phyloP scores from a whole-genome alignment of 2,113 vertebrate species.

The Burhinus bistriatus region DNA sequence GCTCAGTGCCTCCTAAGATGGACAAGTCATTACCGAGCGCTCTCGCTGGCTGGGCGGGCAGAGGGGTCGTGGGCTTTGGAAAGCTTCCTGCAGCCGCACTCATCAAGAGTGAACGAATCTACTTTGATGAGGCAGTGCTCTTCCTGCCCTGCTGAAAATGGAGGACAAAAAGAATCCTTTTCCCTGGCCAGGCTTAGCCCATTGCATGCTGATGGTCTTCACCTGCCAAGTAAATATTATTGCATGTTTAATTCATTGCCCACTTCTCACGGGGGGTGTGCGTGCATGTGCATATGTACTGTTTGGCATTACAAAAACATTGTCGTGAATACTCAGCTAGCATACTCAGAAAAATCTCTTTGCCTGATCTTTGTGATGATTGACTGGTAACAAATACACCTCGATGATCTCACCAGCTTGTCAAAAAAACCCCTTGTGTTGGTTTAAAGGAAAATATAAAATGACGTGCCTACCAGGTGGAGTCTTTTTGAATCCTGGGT shows the following conservation, averaged over 20 bases:
- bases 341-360: neutral
- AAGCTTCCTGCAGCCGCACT: neutral
- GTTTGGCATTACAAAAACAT: neutral
- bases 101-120: neutral
- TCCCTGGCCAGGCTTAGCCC: neutral
- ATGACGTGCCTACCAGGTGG: neutral
- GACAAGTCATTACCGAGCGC: neutral
- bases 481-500: neutral
- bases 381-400: neutral
- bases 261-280: accelerated
- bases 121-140: neutral
- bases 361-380: neutral
- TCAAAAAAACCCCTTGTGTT: neutral
- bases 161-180: neutral
- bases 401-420: neutral
- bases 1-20: neutral
- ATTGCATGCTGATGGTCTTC: neutral
- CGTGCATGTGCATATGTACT: accelerated
- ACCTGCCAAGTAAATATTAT: neutral
- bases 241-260: constrained; percentile 1
- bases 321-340: accelerated
- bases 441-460: neutral
- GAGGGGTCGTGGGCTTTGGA: neutral
- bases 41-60: neutral
- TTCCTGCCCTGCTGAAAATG: neutral